Percentiles rank a stretch among this genome's conserved stretches.
Conservation (phyloP, 2,888 invertebrate species). For the Sepiola atlantica region DNA sequence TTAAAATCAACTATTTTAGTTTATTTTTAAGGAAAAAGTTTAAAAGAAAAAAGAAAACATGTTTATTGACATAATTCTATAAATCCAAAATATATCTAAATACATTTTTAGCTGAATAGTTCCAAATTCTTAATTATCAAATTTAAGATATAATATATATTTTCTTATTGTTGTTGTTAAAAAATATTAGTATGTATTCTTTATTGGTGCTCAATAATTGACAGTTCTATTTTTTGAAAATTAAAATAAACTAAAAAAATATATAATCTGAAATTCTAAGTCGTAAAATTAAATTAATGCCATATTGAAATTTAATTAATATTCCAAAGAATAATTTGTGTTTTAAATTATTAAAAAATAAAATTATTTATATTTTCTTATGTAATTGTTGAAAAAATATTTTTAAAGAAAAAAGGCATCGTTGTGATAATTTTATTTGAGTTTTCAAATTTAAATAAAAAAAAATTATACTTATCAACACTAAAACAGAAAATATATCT, state of each 20-base stretch:
- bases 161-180: not conserved
- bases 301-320: too few relatives aligned
- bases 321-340: not conserved
- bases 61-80: not conserved
- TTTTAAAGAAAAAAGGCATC: not conserved
- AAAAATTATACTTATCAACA: too few relatives aligned
- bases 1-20: too few relatives aligned
- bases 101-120: not conserved
- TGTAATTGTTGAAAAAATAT: not conserved
- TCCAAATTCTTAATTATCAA: not conserved
- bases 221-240: not conserved
- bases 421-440: not conserved
- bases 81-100: not conserved
- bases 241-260: not conserved
- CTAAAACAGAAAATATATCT: too few relatives aligned
- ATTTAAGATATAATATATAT: not conserved
- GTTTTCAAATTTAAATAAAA: not conserved
- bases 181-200: not conserved
- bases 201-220: not conserved
- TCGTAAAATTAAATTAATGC: too few relatives aligned
- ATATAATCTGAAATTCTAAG: not conserved
- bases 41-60: not conserved
- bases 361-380: conserved; percentile 9
- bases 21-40: too few relatives aligned
- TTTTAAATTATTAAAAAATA: not conserved